Evolutionary conservation across 2,113 vertebrate genomes (phyloP).

Genomic region (rabbit (Oryctolagus cuniculus)): mOryCun1.1 NC_091433.1:181291501-181292000

Average conservation of each 20-base stretch:
- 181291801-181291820: constrained; percentile 47
- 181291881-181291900: neutral
- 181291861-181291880: neutral
- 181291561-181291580: constrained; percentile 47
- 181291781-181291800: constrained; percentile 43
- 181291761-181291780: constrained; percentile 52
- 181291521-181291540: constrained; percentile 25
- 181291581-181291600: neutral
- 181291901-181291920: too few species aligned
- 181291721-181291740: constrained; percentile 64
- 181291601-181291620: neutral
- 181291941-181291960: too few species aligned
- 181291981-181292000: too few species aligned
- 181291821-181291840: constrained; percentile 52
- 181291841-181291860: constrained; percentile 29
- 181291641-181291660: neutral
- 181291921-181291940: too few species aligned
- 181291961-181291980: too few species aligned
- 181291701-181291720: constrained; percentile 72
- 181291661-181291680: constrained; percentile 52
- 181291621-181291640: constrained; percentile 39
- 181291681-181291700: constrained; percentile 70
- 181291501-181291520: constrained; percentile 6
- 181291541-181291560: constrained; percentile 12
- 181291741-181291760: constrained; percentile 66